phyloP scores from a whole-genome alignment of 2,888 invertebrate genomes.

The Steinernema carpocapsae region DNA sequence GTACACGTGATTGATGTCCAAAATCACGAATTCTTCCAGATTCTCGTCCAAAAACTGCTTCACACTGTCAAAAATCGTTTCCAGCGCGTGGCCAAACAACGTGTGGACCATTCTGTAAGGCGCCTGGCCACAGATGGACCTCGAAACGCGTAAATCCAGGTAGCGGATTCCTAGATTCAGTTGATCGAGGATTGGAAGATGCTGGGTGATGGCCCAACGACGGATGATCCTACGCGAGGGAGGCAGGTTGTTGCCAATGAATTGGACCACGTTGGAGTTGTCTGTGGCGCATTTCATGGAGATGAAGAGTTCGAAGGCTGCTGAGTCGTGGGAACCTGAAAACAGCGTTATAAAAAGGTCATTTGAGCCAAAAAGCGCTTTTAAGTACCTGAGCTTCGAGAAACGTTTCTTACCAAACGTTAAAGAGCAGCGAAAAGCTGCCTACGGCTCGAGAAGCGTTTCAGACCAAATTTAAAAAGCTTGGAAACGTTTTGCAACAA shows the following conservation, averaged over 20 bases:
- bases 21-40: conserved; percentile 20
- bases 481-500: too few species aligned
- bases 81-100: conserved; percentile 14
- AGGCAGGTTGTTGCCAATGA: conserved; percentile 28
- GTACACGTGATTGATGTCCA: conserved; percentile 32
- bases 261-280: conserved; percentile 38
- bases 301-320: conserved; percentile 46
- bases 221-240: conserved; percentile 40
- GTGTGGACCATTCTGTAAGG: conserved; percentile 26
- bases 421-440: too few species aligned
- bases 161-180: conserved; percentile 50
- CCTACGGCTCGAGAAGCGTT: too few species aligned
- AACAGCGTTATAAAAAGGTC: background rate
- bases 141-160: conserved; percentile 51
- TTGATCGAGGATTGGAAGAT: conserved; percentile 44
- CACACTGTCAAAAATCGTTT: conserved; percentile 12
- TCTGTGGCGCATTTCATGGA: conserved; percentile 50
- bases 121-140: conserved; percentile 40
- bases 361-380: background rate
- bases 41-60: conserved; percentile 5
- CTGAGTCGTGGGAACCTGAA: conserved; percentile 54
- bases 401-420: too few species aligned
- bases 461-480: too few species aligned
- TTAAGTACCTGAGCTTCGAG: too few species aligned
- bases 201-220: conserved; percentile 56